Evolutionary conservation across 2,888 invertebrate species (phyloP), one percentile per base, ranked within the genome.

Genomic region (Synanthedon myopaeformis): DNA sequence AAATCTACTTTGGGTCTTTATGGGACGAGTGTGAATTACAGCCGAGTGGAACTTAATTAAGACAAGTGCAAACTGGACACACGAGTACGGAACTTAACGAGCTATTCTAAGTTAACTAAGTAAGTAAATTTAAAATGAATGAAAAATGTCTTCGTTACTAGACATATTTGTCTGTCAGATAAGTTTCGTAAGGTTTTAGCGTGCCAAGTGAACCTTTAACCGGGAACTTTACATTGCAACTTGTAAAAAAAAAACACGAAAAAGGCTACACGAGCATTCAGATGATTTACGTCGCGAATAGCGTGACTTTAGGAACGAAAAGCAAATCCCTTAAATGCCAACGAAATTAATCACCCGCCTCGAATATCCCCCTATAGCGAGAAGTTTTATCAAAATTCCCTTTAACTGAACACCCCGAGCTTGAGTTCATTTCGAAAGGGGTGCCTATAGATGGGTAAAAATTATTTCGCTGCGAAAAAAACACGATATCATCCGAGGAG

Each of bases 341-440:
- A 65, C 64, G 63, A 75, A 80, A 81, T 81, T 79, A 81, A 80
- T 80, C 76, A 77, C 70, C 67, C 64, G 62, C 62, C 67, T 65
- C 61, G 67, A 66, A 69, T 70, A 67, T 70, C 65, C 72, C 69
- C 70, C 70, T 65, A 66, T 45, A 41, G 63, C 61, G 62, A 61
- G 59, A 63, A 64, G 61, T 63, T 66, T 66, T 64, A 67, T 69
- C 68, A 63, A 71, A 72, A 70, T 70, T 67, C 66, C 62, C 65
- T 65, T 63, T 63, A 67, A 66, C 65, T 61, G 49, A 55, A 53
- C 53, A 55, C 55, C 42, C 35, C 41, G 49, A 17, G 19, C 49
- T 55, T 49, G 54, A 55, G 51, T 55, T 52, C 48, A 55, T 50
- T 53, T 45, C 14, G 45, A 45, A 45, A 45, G 45, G 45, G 45